Base-by-base conservation (phyloP, 2,888 invertebrate genomes). In the Nebria salina region DNA sequence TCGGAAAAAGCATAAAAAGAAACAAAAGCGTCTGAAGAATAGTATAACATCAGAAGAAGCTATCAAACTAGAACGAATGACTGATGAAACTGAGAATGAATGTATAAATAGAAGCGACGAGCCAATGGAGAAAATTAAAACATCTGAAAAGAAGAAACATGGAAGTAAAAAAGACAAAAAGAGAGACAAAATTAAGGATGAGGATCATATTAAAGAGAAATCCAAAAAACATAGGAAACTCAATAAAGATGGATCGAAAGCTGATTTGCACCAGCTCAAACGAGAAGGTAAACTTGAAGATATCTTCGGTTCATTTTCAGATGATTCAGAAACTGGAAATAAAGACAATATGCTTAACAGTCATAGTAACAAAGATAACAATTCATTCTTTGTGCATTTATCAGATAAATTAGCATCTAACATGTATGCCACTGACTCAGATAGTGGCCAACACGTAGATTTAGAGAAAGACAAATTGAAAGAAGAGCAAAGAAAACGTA, bases 231-330 rank as follows among this genome's bases (percentile, higher is more conserved):
- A 91, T 41, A 92, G 90, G 86, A 91, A 89, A 84, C 87, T 84
- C 65, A 88, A 87, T 83, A 84, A 86, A 11, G 87, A 88, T 68
- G 80, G 75, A 79, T 77, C 87, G 6, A 90, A 90, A 84, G 89
- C 90, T 82, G 90, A 90, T 82, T 85, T 82, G 76, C 72, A 83
- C 82, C 85, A 85, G 77, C 86, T 88, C 0, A 93, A 94, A 85
- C 93, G 94, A 83, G 95, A 94, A 84, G 95, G 93, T 41, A 95
- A 95, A 88, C 95, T 96, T 94, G 95, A 96, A 87, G 96, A 95
- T 84, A 96, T 96, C 83, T 96, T 96, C 88, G 96, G 96, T 0
- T 95, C 96, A 11, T 90, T 96, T 82, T 96, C 96, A 0, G 96
- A 96, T 84, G 93, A 93, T 83, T 90, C 90, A 1, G 90, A 90